Evolutionary conservation across 2,888 invertebrate genomes (phyloP).

Genomic region (Elegia similella): DNA sequence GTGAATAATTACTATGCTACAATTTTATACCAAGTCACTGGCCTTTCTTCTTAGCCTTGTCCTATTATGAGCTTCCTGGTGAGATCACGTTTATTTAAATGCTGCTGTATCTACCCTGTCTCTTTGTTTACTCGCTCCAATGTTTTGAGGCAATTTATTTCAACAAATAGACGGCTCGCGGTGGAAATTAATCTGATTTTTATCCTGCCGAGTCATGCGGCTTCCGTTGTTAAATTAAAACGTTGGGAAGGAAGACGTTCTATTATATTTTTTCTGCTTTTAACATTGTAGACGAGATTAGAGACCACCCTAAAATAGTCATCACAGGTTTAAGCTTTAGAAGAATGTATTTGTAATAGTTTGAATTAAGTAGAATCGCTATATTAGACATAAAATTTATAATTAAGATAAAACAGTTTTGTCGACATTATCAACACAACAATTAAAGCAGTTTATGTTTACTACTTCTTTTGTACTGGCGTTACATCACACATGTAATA

Average conservation of each 20-base stretch:
- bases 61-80: constrained; percentile 62
- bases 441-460: background rate
- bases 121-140: constrained; percentile 51
- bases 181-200: constrained; percentile 70
- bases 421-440: background rate
- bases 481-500: constrained; percentile 24
- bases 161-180: constrained; percentile 44
- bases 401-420: background rate
- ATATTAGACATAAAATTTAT: background rate
- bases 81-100: constrained; percentile 66
- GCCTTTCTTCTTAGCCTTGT: constrained; percentile 51
- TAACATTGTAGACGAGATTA: constrained; percentile 31
- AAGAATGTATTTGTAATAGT: background rate
- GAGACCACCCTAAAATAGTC: constrained; percentile 23
- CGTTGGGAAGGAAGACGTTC: constrained; percentile 60
- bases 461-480: background rate
- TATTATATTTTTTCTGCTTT: constrained; percentile 51
- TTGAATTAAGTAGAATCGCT: background rate
- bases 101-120: constrained; percentile 40
- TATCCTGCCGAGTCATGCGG: constrained; percentile 72
- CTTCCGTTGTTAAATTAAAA: constrained; percentile 77
- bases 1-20: constrained; percentile 35
- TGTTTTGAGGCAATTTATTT: constrained; percentile 61
- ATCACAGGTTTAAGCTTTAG: background rate
- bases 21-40: constrained; percentile 54